These are phyloP conservation scores for Dendroctonus valens DNA, from an alignment of 1,140 invertebrate genomes.

Conservation along the genomic window DNA sequence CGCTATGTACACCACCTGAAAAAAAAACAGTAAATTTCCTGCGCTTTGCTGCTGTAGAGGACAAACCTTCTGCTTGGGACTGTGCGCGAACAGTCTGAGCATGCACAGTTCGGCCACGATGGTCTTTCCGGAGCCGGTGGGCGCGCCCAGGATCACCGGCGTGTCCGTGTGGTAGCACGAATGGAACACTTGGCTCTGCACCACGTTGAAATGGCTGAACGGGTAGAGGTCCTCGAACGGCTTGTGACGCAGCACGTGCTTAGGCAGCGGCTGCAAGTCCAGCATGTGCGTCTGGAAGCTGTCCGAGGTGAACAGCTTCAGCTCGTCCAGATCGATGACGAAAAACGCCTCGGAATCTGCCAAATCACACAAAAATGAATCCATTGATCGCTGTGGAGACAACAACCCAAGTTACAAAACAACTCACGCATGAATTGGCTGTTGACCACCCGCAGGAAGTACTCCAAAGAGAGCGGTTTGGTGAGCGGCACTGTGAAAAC, in stretches of 20 bases:
- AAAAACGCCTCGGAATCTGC: slow-evolving; percentile 43
- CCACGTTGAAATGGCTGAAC: slow-evolving; percentile 97
- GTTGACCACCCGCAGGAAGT: slow-evolving; percentile 83
- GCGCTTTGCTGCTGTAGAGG: neutral
- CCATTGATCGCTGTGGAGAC: neutral
- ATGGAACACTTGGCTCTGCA: slow-evolving; percentile 99
- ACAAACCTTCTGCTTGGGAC: slow-evolving; percentile 78
- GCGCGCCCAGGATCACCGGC: slow-evolving; percentile 94
- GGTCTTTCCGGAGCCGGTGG: slow-evolving; percentile 98
- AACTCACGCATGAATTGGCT: slow-evolving; percentile 84
- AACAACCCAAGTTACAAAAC: neutral
- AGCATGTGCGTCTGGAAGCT: slow-evolving; percentile 93
- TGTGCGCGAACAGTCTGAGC: slow-evolving; percentile 85
- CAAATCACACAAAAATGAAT: slow-evolving; percentile 19
- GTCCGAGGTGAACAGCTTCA: slow-evolving; percentile 90
- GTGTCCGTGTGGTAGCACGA: slow-evolving; percentile 93
- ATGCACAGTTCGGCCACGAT: slow-evolving; percentile 98
- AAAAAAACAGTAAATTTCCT: slow-evolving; percentile 17
- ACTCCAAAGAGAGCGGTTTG: slow-evolving; percentile 89
- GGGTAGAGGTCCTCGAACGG: slow-evolving; percentile 81
- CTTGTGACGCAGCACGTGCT: slow-evolving; percentile 71
- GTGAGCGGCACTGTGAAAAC: slow-evolving; percentile 94
- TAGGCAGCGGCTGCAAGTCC: slow-evolving; percentile 86
- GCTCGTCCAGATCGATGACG: slow-evolving; percentile 82
- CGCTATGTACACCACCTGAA: slow-evolving; percentile 94